These are phyloP conservation scores for Pteropus alecto DNA, from an alignment of 2,113 vertebrate species.

Conservation along the genomic window DNA sequence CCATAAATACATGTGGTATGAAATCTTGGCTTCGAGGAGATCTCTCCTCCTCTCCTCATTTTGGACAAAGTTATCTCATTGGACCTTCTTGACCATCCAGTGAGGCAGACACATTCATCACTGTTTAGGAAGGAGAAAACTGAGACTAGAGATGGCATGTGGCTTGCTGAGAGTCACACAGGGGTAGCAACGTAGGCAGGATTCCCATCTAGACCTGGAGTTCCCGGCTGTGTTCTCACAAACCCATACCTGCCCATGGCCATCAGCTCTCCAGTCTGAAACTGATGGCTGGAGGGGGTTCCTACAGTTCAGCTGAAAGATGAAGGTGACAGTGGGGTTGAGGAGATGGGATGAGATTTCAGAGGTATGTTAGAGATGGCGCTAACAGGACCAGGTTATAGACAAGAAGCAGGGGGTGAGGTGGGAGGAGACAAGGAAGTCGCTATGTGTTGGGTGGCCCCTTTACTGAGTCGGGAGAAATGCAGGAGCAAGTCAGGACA, in stretches of 20 bases:
- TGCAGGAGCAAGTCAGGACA: neutral
- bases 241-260: neutral
- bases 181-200: neutral
- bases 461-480: neutral
- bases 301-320: neutral
- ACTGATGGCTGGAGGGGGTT: neutral
- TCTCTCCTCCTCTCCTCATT: neutral
- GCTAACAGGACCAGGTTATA: neutral
- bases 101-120: neutral
- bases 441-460: neutral
- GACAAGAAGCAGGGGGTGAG: neutral
- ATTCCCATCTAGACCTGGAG: neutral
- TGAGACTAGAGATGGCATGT: neutral
- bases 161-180: neutral
- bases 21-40: neutral
- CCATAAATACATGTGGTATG: neutral
- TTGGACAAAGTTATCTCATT: neutral
- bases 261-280: neutral
- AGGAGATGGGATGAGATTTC: neutral
- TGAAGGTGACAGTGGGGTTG: accelerated
- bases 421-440: neutral
- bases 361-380: neutral
- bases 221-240: neutral
- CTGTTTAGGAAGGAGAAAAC: neutral
- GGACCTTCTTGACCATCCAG: neutral